phyloP scores from a whole-genome alignment of 1,140 invertebrate species.

The Polypedilum pembai region DNA sequence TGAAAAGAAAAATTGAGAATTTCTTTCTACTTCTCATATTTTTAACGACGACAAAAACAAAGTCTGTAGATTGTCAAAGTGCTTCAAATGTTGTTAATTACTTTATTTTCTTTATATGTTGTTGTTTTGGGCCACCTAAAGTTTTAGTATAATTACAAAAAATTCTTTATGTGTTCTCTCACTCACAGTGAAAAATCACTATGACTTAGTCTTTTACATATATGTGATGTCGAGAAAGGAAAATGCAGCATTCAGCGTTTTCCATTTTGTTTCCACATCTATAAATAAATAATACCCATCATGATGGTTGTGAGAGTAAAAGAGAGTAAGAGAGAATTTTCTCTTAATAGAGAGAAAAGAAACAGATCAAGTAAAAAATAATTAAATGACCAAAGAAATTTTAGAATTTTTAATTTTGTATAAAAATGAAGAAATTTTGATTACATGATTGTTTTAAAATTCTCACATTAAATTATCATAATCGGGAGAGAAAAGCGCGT shows the following conservation, averaged over 20 bases:
- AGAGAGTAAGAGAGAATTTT: background rate
- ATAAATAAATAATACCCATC: slow-evolving; percentile 24
- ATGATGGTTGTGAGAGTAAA: background rate
- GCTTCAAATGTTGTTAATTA: slow-evolving; percentile 7
- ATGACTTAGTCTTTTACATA: background rate
- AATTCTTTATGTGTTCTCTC: background rate
- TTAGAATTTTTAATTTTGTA: background rate
- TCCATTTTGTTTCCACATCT: slow-evolving; percentile 27
- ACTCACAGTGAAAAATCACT: background rate
- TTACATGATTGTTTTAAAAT: too few species aligned
- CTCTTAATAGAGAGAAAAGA: background rate
- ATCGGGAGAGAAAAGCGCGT: background rate
- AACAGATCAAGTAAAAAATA: background rate
- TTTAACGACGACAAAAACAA: background rate
- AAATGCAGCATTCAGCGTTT: slow-evolving; percentile 6
- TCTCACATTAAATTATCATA: background rate
- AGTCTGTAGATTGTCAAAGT: slow-evolving; percentile 5
- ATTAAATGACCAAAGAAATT: background rate
- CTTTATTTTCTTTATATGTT: background rate
- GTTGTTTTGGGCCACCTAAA: background rate
- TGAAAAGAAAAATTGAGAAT: background rate
- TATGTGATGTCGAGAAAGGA: background rate
- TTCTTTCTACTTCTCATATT: background rate
- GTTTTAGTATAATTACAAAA: background rate
- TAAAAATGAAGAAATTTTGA: too few species aligned